Evolutionary conservation across 2,797 vertebrate species (phyloP).

Genomic region (Babyrousa celebensis): DNA sequence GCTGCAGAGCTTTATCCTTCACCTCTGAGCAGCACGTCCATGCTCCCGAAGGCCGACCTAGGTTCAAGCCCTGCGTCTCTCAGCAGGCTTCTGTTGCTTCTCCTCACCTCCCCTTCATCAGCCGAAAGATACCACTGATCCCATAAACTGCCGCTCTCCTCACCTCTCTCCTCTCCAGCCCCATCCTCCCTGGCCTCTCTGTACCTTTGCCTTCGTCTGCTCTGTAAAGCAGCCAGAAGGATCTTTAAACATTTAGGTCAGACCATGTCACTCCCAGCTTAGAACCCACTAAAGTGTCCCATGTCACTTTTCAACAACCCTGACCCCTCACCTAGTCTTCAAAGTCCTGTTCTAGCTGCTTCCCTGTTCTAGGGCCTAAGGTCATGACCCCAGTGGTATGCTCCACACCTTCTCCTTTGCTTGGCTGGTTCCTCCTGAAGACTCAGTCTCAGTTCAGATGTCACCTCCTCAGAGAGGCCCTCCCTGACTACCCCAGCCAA

Average conservation of each 20-base stretch:
- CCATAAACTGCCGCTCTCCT: neutral
- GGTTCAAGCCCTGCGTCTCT: conserved; percentile 1
- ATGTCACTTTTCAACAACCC: neutral
- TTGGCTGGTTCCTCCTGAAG: conserved; percentile 3
- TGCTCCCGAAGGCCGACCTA: neutral
- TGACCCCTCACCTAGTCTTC: neutral
- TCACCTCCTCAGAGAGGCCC: conserved; percentile 64
- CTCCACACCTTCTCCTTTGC: neutral
- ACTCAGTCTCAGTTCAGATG: conserved; percentile 22
- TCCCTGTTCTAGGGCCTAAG: neutral
- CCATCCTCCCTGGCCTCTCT: neutral
- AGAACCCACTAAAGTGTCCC: neutral
- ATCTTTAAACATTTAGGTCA: conserved; percentile 51
- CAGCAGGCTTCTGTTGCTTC: neutral
- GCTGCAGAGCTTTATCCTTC: neutral
- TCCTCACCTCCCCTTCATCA: neutral
- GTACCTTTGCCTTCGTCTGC: conserved; percentile 28
- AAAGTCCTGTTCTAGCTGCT: neutral
- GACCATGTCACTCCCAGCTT: neutral
- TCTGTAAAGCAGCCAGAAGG: neutral
- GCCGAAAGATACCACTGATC: neutral
- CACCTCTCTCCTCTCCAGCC: neutral
- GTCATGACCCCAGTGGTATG: neutral
- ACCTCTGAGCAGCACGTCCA: conserved; percentile 13
- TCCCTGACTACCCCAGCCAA: conserved; percentile 37